A percentile compares a stretch with the other conserved stretches of the same genome.
These are phyloP conservation scores for Ctena decussata DNA, from an alignment of 2,888 invertebrate genomes.

Conservation along the genomic window DNA sequence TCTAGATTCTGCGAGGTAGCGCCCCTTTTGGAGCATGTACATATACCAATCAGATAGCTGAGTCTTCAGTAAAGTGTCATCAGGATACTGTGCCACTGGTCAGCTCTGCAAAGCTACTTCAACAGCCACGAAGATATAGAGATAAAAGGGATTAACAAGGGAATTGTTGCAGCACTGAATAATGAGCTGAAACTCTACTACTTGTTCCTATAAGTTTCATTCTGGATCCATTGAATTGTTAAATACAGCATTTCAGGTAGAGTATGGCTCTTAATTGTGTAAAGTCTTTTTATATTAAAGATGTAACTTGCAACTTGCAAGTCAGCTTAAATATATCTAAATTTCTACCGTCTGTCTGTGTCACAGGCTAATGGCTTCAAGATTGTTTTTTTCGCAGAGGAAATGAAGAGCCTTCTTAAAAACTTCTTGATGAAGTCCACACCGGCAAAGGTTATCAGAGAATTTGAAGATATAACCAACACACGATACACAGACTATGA, in stretches of 20 bases:
- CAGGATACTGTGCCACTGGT: slow-evolving; percentile 26
- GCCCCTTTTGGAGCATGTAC: no score
- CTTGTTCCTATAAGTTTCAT: slow-evolving; percentile 23
- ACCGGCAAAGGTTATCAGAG: background rate
- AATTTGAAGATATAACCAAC: background rate
- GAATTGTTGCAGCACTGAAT: background rate
- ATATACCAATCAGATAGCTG: slow-evolving; percentile 35
- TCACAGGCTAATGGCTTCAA: background rate
- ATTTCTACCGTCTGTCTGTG: background rate
- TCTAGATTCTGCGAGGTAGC: no score
- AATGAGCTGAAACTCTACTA: slow-evolving; percentile 29
- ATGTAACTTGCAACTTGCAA: background rate
- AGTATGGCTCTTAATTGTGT: background rate
- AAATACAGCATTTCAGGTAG: slow-evolving; percentile 23
- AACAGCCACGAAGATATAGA: slow-evolving; percentile 33
- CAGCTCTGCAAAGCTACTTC: slow-evolving; percentile 35
- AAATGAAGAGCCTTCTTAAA: background rate
- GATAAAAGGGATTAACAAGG: slow-evolving; percentile 8
- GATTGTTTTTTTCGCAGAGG: background rate
- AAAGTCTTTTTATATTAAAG: background rate
- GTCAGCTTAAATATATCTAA: background rate
- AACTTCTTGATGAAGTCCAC: background rate
- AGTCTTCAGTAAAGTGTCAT: slow-evolving; percentile 1
- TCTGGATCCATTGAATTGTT: slow-evolving; percentile 5
- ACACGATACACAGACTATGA: background rate